Conservation (phyloP, 2,113 vertebrate genomes). For the Speoplatyrhinus poulsoni region DNA sequence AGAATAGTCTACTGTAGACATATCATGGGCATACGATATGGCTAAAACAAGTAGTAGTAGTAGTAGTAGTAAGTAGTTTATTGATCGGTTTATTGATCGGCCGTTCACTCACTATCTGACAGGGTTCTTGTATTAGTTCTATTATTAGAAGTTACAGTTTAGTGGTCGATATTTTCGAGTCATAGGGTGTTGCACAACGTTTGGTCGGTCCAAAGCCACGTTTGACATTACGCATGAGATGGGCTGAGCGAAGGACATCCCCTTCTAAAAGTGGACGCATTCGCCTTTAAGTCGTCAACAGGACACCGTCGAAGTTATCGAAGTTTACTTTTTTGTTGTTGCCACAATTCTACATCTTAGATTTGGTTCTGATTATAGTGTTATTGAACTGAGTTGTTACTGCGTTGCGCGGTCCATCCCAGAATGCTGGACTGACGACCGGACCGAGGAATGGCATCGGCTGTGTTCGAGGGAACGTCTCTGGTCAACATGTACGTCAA, state of each 20-base stretch:
- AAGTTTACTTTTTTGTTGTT: slow-evolving; percentile 16
- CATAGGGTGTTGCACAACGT: neutral
- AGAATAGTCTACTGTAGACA: too few relatives aligned
- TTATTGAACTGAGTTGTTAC: neutral
- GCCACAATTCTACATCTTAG: neutral
- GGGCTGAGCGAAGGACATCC: slow-evolving; percentile 40
- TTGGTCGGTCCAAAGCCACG: slow-evolving; percentile 57
- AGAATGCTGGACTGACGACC: slow-evolving; percentile 67
- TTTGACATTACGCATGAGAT: slow-evolving; percentile 58
- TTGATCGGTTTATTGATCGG: too few relatives aligned
- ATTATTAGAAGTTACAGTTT: too few relatives aligned
- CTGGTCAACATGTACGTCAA: slow-evolving; percentile 97
- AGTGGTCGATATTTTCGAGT: too few relatives aligned
- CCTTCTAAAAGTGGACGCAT: slow-evolving; percentile 5
- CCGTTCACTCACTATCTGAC: too few relatives aligned
- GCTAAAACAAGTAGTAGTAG: too few relatives aligned
- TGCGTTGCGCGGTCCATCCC: neutral
- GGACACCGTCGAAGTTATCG: slow-evolving; percentile 26
- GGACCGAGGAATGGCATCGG: slow-evolving; percentile 86
- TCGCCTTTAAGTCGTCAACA: neutral
- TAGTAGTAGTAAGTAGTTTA: too few relatives aligned
- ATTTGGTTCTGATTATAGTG: neutral
- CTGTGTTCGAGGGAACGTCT: slow-evolving; percentile 95
- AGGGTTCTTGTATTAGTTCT: too few relatives aligned
- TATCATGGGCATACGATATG: too few relatives aligned